Evolutionary conservation across 2,797 vertebrate genomes (phyloP).

Genomic region (Manis javanica): DNA sequence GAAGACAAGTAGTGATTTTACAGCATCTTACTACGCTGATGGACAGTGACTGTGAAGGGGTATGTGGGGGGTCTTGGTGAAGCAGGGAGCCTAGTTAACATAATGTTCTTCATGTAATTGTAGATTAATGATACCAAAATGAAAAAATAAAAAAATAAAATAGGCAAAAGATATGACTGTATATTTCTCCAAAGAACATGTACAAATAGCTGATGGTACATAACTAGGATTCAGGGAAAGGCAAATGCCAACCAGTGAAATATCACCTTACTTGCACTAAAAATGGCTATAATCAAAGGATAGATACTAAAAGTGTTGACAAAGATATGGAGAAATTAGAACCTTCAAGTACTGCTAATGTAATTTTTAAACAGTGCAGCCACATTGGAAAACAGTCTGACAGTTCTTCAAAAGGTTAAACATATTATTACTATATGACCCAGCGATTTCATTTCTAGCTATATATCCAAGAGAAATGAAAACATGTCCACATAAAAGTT

Average conservation of each 20-base stretch:
- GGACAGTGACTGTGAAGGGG: too few species aligned
- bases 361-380: background rate
- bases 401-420: background rate
- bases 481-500: background rate
- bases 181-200: background rate
- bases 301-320: background rate
- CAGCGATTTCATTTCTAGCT: background rate
- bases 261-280: background rate
- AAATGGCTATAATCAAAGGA: background rate
- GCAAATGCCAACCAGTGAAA: background rate
- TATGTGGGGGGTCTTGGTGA: too few species aligned
- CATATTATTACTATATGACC: background rate
- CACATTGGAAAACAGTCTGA: background rate
- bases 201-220: background rate
- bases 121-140: background rate
- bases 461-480: conserved; percentile 1
- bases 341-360: background rate
- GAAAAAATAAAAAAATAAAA: background rate
- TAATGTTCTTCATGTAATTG: too few species aligned
- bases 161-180: background rate
- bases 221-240: background rate
- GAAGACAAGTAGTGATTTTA: too few species aligned
- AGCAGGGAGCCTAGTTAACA: too few species aligned
- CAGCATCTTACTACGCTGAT: too few species aligned
- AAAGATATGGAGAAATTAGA: background rate